Conservation (phyloP, 2,797 vertebrate species). For the Liasis olivaceus region DNA sequence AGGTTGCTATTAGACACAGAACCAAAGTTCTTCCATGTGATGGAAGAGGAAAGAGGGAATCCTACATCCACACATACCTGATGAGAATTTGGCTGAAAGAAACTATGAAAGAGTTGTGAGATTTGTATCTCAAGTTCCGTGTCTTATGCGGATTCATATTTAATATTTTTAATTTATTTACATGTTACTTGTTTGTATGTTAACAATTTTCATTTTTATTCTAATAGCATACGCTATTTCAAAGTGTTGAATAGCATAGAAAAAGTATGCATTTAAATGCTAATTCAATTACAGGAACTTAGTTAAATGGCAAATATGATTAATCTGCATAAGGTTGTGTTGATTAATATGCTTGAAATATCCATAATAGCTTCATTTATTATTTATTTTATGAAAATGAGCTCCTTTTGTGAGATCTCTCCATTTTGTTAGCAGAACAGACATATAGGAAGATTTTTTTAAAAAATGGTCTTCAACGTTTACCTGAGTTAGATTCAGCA, state of each 20-base stretch:
- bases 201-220: no score
- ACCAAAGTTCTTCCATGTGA: no score
- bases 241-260: conserved; percentile 1
- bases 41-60: no score
- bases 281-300: neutral
- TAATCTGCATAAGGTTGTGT: neutral
- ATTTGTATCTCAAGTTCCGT: no score
- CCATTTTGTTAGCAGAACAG: neutral
- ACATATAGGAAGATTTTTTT: neutral
- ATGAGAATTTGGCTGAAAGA: no score
- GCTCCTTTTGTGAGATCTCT: neutral
- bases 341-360: neutral
- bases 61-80: no score
- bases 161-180: neutral
- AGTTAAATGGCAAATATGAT: neutral
- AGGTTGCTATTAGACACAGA: no score
- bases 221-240: no score
- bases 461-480: neutral
- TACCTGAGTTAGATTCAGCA: neutral
- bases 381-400: neutral
- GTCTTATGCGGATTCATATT: no score
- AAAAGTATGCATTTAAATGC: conserved; percentile 7
- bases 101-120: no score
- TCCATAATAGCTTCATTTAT: neutral
- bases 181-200: neutral